Evolutionary conservation across 2,888 invertebrate species (phyloP).

Genomic region (Aelia acuminata): DNA sequence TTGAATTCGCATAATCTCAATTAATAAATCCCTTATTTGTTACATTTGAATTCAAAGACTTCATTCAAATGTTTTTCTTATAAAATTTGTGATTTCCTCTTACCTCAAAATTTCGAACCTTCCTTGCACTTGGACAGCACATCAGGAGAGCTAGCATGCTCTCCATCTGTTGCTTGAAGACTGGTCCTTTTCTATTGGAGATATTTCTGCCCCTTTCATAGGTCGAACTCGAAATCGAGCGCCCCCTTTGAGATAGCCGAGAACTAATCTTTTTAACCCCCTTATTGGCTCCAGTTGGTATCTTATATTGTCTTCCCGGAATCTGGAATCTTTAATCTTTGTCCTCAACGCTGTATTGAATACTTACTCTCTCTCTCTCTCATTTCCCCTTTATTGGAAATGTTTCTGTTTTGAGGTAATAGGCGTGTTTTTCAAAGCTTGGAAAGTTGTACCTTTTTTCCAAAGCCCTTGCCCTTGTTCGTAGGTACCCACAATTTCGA

Average conservation of each 20-base stretch:
- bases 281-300: background rate
- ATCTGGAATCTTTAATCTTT: conserved; percentile 19
- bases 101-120: background rate
- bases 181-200: background rate
- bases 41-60: no score
- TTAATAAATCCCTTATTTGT: no score
- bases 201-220: background rate
- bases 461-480: no score
- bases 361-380: background rate
- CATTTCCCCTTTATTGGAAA: background rate
- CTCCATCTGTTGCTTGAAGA: background rate
- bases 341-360: background rate
- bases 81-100: background rate
- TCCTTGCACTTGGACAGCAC: background rate
- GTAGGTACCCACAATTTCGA: no score
- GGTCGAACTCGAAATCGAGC: background rate
- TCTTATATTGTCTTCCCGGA: conserved; percentile 13
- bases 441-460: background rate
- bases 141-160: background rate
- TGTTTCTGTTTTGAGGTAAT: background rate
- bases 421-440: background rate
- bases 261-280: conserved; percentile 13
- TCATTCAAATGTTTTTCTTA: no score
- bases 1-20: no score
- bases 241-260: background rate